These are phyloP conservation scores for Acanthococcus lagerstroemiae DNA, from an alignment of 2,888 invertebrate species.

Conservation along the genomic window DNA sequence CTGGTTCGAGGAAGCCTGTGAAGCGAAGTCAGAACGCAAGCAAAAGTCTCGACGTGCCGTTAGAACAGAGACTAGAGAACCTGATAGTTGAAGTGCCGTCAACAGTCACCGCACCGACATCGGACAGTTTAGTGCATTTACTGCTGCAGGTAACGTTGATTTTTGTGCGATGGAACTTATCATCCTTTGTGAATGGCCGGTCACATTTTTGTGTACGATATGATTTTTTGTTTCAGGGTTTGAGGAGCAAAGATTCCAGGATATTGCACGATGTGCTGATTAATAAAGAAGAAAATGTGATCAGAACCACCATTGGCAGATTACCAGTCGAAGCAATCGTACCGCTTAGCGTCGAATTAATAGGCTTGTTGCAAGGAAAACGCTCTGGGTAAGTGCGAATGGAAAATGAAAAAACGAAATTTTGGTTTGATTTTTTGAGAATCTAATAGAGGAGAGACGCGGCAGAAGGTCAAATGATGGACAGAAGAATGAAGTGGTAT, in stretches of 20 bases:
- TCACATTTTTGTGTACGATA: neutral
- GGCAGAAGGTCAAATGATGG: too few species aligned
- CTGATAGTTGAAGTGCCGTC: conserved; percentile 53
- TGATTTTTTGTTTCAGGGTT: conserved; percentile 50
- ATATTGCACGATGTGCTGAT: conserved; percentile 64
- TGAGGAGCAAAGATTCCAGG: conserved; percentile 70
- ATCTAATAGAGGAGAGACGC: too few species aligned
- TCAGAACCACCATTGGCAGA: conserved; percentile 61
- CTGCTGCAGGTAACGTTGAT: conserved; percentile 41
- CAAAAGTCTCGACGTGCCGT: conserved; percentile 52
- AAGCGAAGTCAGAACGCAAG: neutral
- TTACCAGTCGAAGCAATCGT: conserved; percentile 67
- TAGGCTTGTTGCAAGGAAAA: conserved; percentile 54
- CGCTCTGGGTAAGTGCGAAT: conserved; percentile 58
- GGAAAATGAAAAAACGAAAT: too few species aligned
- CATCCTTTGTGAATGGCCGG: neutral
- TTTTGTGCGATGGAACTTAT: neutral
- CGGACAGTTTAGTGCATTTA: conserved; percentile 52
- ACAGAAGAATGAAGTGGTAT: too few species aligned
- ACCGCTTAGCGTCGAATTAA: conserved; percentile 60
- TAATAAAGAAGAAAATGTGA: conserved; percentile 54
- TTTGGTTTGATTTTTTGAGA: too few species aligned
- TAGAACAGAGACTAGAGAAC: conserved; percentile 74
- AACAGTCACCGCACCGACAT: conserved; percentile 47
- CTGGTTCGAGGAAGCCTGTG: conserved; percentile 6